phyloP scores from a whole-genome alignment of 92 coral and sea anemone genomes.

The Scolanthus callimorphus region DNA sequence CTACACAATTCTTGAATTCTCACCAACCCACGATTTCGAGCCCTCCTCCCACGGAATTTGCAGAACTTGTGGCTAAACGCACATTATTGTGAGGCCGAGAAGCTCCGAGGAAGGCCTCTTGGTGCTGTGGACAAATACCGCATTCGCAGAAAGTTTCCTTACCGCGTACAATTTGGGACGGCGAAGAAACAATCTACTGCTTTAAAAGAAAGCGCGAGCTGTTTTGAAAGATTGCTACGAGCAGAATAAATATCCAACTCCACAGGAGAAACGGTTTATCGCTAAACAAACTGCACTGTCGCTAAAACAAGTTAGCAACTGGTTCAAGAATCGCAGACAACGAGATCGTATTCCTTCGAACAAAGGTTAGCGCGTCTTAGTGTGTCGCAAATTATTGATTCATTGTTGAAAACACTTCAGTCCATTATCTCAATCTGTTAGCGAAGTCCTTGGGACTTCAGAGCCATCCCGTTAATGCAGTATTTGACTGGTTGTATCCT shows the following conservation, averaged over 20 bases:
- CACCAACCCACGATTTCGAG: constrained; percentile 77
- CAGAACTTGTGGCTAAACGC: constrained; percentile 85
- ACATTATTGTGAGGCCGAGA: constrained; percentile 87
- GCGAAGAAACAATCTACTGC: constrained; percentile 84
- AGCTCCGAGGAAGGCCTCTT: constrained; percentile 68
- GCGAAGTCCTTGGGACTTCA: too few species aligned
- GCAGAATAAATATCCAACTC: constrained; percentile 80
- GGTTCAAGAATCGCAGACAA: constrained; percentile 86
- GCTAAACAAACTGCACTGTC: constrained; percentile 82
- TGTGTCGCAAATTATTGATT: too few species aligned
- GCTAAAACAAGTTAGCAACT: constrained; percentile 79
- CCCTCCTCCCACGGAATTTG: constrained; percentile 72
- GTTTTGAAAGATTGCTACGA: constrained; percentile 68
- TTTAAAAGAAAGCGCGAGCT: constrained; percentile 80
- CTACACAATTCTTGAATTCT: constrained; percentile 74
- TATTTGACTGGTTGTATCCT: too few species aligned
- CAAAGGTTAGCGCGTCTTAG: too few species aligned
- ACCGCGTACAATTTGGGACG: constrained; percentile 89
- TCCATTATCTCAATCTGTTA: too few species aligned
- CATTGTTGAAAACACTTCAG: too few species aligned
- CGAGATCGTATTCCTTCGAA: constrained; percentile 71
- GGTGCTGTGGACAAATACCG: constrained; percentile 90
- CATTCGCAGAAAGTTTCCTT: constrained; percentile 79
- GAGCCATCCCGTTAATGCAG: too few species aligned
- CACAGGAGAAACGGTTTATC: constrained; percentile 77